Conservation (phyloP, 2,113 vertebrate genomes). For the Chitala chitala region DNA sequence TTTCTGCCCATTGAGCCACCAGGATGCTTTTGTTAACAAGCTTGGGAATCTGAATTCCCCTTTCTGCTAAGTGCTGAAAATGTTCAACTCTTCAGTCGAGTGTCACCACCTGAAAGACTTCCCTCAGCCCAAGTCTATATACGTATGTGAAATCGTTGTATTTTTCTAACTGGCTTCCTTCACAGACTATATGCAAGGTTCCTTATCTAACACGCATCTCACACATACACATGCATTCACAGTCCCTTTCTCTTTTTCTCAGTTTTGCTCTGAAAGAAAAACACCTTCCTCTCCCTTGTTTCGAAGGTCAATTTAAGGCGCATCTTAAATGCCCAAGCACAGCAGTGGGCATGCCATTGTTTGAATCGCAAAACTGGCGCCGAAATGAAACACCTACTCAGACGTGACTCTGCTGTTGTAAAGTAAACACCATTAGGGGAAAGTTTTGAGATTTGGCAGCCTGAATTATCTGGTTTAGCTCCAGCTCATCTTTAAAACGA, state of each 20-base stretch:
- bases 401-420: conserved; percentile 1
- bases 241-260: neutral
- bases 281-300: neutral
- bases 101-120: too few relatives aligned
- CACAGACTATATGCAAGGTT: neutral
- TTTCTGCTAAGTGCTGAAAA: too few relatives aligned
- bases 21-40: too few relatives aligned
- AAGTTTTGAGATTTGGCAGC: neutral
- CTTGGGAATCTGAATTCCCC: too few relatives aligned
- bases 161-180: neutral
- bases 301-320: neutral
- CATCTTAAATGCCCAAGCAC: neutral
- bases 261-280: neutral
- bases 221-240: too few relatives aligned
- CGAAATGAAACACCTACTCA: neutral
- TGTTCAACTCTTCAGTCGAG: too few relatives aligned
- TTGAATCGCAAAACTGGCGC: conserved; percentile 12
- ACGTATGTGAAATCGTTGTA: neutral
- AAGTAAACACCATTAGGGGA: conserved; percentile 6
- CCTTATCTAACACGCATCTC: neutral
- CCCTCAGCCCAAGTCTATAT: too few relatives aligned
- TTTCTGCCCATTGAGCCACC: too few relatives aligned
- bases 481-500: conserved; percentile 26
- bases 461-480: conserved; percentile 5
- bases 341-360: conserved; percentile 1